phyloP scores from a whole-genome alignment of 2,797 vertebrate species.

The Oceanodroma leucorhoa region DNA sequence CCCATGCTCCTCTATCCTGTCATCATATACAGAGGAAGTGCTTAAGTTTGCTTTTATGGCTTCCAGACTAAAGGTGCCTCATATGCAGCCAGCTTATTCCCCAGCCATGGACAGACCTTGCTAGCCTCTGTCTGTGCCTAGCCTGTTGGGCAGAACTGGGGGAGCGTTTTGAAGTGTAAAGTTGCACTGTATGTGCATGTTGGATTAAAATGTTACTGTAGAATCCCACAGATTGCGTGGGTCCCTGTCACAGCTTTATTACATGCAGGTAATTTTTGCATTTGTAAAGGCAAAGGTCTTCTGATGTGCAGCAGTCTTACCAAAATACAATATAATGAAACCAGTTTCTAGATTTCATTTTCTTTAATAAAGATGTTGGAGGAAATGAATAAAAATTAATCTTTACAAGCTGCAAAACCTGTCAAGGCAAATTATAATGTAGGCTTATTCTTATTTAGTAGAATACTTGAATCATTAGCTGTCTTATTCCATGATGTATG shows the following conservation, averaged over 20 bases:
- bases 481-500: background rate
- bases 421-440: background rate
- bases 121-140: background rate
- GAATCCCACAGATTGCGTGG: background rate
- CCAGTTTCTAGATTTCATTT: background rate
- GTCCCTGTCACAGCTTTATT: background rate
- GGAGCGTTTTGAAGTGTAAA: background rate
- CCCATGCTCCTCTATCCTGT: background rate
- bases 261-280: background rate
- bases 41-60: background rate
- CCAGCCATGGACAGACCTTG: background rate
- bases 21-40: background rate
- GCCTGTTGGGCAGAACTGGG: background rate
- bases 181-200: background rate
- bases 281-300: background rate
- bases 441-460: background rate
- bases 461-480: background rate
- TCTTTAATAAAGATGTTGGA: background rate
- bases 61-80: background rate
- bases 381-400: background rate
- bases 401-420: background rate
- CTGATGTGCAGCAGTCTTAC: background rate
- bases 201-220: background rate
- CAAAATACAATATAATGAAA: background rate
- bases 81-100: background rate